These are phyloP conservation scores for Belonocnema kinseyi DNA, from an alignment of 1,140 invertebrate genomes.

Conservation along the genomic window DNA sequence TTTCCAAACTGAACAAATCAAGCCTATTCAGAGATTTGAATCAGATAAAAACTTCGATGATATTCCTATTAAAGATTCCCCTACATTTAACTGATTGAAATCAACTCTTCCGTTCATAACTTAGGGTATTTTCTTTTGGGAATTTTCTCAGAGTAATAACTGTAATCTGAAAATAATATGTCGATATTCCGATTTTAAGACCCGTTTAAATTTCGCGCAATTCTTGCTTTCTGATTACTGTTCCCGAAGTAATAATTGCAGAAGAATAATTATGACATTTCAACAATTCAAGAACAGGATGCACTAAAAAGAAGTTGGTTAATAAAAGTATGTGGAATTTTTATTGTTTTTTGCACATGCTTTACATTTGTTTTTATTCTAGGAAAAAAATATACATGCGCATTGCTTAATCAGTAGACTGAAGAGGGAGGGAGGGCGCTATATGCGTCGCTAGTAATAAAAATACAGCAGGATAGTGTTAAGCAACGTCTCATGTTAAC, in stretches of 20 bases:
- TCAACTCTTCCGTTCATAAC: too few relatives aligned
- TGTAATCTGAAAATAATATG: background rate
- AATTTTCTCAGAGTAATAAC: too few relatives aligned
- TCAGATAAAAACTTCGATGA: too few relatives aligned
- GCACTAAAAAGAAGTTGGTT: slow-evolving; percentile 6
- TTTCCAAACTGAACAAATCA: too few relatives aligned
- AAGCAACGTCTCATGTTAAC: slow-evolving; percentile 16
- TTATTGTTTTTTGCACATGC: slow-evolving; percentile 28
- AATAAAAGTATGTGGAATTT: slow-evolving; percentile 4
- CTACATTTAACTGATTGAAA: too few relatives aligned
- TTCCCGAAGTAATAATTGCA: background rate
- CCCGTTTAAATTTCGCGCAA: background rate
- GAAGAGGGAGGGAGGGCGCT: slow-evolving; percentile 5
- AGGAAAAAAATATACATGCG: background rate
- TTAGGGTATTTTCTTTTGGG: too few relatives aligned
- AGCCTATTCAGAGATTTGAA: too few relatives aligned
- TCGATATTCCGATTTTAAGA: slow-evolving; percentile 9
- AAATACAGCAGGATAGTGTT: background rate
- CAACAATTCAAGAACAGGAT: slow-evolving; percentile 8
- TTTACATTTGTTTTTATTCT: slow-evolving; percentile 9
- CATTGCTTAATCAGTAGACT: slow-evolving; percentile 25
- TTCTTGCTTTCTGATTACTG: background rate
- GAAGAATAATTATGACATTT: slow-evolving; percentile 15
- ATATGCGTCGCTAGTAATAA: slow-evolving; percentile 7
- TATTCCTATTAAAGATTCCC: too few relatives aligned